phyloP scores from a whole-genome alignment of 2,113 vertebrate genomes.

The Micromys minutus region DNA sequence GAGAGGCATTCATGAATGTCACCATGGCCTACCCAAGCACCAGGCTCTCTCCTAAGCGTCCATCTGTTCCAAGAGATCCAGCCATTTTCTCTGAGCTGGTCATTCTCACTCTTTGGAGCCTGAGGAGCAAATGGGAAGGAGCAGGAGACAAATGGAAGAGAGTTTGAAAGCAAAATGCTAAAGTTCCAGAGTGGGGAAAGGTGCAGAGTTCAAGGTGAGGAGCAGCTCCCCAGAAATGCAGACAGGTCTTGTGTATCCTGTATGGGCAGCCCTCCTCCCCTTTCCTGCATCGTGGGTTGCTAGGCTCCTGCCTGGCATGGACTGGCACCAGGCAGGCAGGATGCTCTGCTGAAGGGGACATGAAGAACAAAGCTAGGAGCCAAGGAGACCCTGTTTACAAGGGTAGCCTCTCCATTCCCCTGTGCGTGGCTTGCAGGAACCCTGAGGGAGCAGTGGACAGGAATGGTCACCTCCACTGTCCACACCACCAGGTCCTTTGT shows the following conservation, averaged over 20 bases:
- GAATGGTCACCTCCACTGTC: neutral
- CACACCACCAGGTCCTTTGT: neutral
- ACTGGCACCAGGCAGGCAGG: neutral
- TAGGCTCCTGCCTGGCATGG: neutral
- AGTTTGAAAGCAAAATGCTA: rapidly evolving
- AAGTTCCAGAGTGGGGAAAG: no score
- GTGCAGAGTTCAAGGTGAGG: neutral
- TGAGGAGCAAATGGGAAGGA: rapidly evolving
- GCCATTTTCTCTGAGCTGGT: rapidly evolving
- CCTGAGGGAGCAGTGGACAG: no score
- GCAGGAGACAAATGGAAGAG: rapidly evolving
- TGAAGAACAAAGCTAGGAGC: neutral
- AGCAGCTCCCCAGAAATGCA: neutral
- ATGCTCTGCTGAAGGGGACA: neutral
- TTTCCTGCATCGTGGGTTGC: neutral
- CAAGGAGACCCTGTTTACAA: neutral
- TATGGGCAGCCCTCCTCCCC: neutral
- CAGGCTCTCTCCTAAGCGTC: no score
- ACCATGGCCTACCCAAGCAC: neutral
- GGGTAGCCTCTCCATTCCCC: neutral
- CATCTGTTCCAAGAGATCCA: rapidly evolving
- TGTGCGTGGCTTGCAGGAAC: neutral
- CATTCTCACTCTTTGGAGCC: neutral
- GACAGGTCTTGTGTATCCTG: rapidly evolving
- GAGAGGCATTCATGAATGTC: neutral